A percentile compares a stretch with the other conserved stretches of the same genome.
These are phyloP conservation scores for Ischnus inquisitorius DNA, from an alignment of 2,888 invertebrate species.

Conservation along the genomic window DNA sequence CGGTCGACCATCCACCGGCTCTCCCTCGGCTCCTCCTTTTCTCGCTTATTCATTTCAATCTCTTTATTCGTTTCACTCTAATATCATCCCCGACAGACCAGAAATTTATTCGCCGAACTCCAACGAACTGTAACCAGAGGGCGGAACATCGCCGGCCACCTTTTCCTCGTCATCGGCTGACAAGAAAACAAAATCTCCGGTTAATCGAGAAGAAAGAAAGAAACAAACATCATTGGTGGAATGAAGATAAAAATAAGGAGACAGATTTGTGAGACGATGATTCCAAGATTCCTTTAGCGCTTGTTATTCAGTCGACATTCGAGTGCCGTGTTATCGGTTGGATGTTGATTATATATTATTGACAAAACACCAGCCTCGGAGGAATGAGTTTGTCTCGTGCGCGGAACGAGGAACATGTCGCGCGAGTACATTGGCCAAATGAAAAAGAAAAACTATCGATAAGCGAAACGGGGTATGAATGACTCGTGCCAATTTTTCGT, in stretches of 20 bases:
- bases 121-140: slow-evolving; percentile 16
- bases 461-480: background rate
- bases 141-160: slow-evolving; percentile 21
- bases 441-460: background rate
- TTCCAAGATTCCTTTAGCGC: background rate
- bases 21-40: slow-evolving; percentile 14
- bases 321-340: too few species aligned
- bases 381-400: too few species aligned
- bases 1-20: background rate
- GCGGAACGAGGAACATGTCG: too few species aligned
- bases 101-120: slow-evolving; percentile 8
- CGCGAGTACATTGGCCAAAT: background rate
- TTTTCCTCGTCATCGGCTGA: slow-evolving; percentile 51
- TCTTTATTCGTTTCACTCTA: slow-evolving; percentile 45
- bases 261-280: background rate
- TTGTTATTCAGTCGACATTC: background rate
- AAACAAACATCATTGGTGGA: background rate
- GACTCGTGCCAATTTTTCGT: background rate
- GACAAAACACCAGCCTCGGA: too few species aligned
- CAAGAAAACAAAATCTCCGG: slow-evolving; percentile 53
- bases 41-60: background rate
- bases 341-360: too few species aligned
- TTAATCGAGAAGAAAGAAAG: slow-evolving; percentile 29
- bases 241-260: background rate
- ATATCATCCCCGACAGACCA: slow-evolving; percentile 3